Conservation (phyloP, 2,888 invertebrate species). For the Helobdella robusta region DNA sequence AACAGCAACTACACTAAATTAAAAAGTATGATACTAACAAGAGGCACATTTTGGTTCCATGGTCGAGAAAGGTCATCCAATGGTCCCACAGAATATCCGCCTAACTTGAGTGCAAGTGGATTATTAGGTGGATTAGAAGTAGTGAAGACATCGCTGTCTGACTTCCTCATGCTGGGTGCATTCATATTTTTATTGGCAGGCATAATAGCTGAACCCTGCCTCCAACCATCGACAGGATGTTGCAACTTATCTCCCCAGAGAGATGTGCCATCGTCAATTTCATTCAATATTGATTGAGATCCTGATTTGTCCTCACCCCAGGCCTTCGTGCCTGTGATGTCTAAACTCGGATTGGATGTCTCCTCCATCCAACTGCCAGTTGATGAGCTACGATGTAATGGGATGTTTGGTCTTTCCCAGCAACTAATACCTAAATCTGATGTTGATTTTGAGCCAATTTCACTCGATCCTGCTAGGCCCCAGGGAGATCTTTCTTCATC, state of each 20-base stretch:
- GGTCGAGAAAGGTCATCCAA: slow-evolving; percentile 14
- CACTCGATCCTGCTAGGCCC: background rate
- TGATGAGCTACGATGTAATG: slow-evolving; percentile 24
- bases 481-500: slow-evolving; percentile 11
- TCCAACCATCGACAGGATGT: slow-evolving; percentile 8
- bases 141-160: slow-evolving; percentile 15
- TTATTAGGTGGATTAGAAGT: background rate
- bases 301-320: slow-evolving; percentile 19
- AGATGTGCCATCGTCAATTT: slow-evolving; percentile 26
- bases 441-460: slow-evolving; percentile 11
- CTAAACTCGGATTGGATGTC: background rate
- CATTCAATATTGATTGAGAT: background rate
- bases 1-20: background rate
- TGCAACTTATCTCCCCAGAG: slow-evolving; percentile 24
- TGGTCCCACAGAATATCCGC: background rate
- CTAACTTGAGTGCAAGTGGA: slow-evolving; percentile 4
- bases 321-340: slow-evolving; percentile 3
- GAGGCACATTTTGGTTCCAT: slow-evolving; percentile 26
- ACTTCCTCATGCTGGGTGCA: slow-evolving; percentile 11
- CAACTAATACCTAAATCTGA: slow-evolving; percentile 5
- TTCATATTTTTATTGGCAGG: no score
- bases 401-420: slow-evolving; percentile 13
- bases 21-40: slow-evolving; percentile 7
- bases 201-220: background rate
- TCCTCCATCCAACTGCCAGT: slow-evolving; percentile 26